These are phyloP conservation scores for Syrmaticus mikado DNA, from an alignment of 2,113 vertebrate genomes.

Conservation along the genomic window DNA sequence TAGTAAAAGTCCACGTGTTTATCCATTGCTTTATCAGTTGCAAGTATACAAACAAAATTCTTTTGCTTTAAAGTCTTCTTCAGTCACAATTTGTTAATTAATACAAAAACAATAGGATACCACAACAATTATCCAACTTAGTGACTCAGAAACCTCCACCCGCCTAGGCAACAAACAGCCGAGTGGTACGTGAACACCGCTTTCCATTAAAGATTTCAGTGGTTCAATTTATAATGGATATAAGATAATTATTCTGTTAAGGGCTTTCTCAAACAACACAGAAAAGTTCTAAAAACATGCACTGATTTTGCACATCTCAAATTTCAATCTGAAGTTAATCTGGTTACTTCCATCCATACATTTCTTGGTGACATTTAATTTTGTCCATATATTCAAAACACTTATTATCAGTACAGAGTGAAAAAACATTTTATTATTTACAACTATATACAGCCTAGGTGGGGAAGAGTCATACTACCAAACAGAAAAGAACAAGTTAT, in stretches of 20 bases:
- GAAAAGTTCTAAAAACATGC: not conserved
- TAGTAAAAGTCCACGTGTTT: rapidly evolving
- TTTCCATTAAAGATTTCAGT: not conserved
- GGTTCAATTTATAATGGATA: not conserved
- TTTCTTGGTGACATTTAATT: not conserved
- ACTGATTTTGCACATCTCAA: not conserved
- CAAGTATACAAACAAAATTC: not conserved
- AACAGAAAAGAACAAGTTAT: not conserved
- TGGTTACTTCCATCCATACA: not conserved
- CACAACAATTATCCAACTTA: not conserved
- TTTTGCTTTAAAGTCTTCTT: not conserved
- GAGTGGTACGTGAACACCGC: not conserved
- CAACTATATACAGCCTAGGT: not conserved
- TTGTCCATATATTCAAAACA: not conserved
- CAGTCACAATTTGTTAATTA: not conserved
- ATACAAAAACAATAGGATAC: not conserved
- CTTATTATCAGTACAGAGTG: not conserved
- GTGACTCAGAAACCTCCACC: not conserved
- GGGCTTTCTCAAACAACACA: not conserved
- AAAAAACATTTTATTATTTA: not conserved
- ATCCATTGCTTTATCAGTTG: not conserved
- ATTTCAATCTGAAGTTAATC: not conserved
- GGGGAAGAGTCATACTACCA: not conserved
- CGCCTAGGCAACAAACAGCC: not conserved
- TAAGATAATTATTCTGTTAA: not conserved